A percentile compares a stretch with the other conserved stretches of the same genome.
Conservation (phyloP, 2,888 invertebrate genomes). For the Caenorhabditis angaria region DNA sequence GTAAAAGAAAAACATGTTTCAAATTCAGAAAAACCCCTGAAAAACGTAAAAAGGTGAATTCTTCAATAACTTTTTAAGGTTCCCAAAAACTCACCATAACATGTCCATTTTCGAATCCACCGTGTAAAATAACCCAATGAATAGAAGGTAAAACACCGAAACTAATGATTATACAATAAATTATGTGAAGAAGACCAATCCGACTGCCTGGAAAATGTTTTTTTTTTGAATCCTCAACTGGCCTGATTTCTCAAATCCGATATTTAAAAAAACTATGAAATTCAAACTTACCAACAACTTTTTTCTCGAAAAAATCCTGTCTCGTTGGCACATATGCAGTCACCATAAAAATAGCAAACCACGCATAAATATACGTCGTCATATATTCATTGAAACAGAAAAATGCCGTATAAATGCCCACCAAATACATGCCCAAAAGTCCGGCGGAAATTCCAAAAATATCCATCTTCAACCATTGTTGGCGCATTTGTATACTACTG, state of each 20-base stretch:
- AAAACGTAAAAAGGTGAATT: too few species aligned
- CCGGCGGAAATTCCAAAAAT: constrained; percentile 92
- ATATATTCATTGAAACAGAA: constrained; percentile 81
- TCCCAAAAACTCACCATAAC: constrained; percentile 77
- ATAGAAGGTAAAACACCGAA: constrained; percentile 89
- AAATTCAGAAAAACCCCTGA: too few species aligned
- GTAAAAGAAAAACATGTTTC: too few species aligned
- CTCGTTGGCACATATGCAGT: constrained; percentile 62
- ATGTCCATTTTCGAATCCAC: constrained; percentile 85
- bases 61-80: background rate
- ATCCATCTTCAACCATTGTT: constrained; percentile 87
- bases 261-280: constrained; percentile 10
- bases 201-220: constrained; percentile 47
- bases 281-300: constrained; percentile 36
- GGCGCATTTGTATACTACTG: constrained; percentile 85
- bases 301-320: constrained; percentile 47
- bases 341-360: constrained; percentile 59
- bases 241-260: background rate
- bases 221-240: too few species aligned
- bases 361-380: constrained; percentile 57
- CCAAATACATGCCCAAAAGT: constrained; percentile 90
- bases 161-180: constrained; percentile 76
- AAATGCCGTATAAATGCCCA: constrained; percentile 94
- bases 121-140: constrained; percentile 90
- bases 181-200: constrained; percentile 63